A percentile compares a stretch with the other conserved stretches of the same genome.
Conservation (phyloP, 2,113 vertebrate species). For the Xiphorhynchus elegans region DNA sequence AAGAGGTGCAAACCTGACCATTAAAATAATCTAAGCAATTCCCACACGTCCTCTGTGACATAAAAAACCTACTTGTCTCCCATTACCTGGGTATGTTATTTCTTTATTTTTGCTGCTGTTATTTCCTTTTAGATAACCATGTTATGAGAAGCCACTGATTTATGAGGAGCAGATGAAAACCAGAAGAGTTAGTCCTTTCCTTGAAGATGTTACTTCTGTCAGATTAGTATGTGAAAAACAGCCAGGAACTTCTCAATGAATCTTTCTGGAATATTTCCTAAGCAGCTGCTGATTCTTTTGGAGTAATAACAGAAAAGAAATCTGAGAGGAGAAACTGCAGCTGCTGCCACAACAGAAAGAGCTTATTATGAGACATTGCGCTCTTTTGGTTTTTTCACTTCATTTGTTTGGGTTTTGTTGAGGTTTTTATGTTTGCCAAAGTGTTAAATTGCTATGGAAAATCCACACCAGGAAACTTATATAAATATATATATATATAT, state of each 20-base stretch:
- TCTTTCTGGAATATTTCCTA: conserved; percentile 63
- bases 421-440: conserved; percentile 5
- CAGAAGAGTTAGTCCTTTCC: not conserved
- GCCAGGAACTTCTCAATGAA: conserved; percentile 10
- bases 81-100: not conserved
- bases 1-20: not conserved
- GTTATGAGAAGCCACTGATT: conserved; percentile 1
- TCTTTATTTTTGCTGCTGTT: not conserved
- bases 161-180: not conserved
- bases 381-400: conserved; percentile 22
- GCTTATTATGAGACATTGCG: conserved; percentile 33
- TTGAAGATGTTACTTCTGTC: conserved; percentile 26
- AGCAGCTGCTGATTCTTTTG: conserved; percentile 61
- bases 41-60: not conserved
- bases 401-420: conserved; percentile 49
- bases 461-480: not conserved
- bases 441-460: conserved; percentile 17
- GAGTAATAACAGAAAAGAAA: conserved; percentile 60
- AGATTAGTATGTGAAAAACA: conserved; percentile 38
- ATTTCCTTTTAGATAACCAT: not conserved
- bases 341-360: conserved; percentile 52
- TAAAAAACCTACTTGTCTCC: not conserved
- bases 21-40: not conserved
- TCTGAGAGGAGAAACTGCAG: conserved; percentile 63
- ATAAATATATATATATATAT: not conserved